Conservation (phyloP, 2,113 vertebrate species). For the Lipophrys pholis region DNA sequence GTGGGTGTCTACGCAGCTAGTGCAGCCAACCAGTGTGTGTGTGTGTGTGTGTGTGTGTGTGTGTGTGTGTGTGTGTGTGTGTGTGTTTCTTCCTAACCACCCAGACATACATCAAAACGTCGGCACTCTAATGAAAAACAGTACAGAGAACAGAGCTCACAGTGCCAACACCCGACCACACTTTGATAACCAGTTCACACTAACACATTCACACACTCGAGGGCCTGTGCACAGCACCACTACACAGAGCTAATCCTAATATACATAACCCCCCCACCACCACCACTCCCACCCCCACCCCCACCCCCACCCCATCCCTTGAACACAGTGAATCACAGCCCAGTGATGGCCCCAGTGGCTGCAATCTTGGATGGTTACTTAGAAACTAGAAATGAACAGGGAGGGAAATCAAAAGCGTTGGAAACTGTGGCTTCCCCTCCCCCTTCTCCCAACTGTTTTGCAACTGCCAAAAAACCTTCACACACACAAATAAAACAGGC, state of each 20-base stretch:
- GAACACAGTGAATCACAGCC: slow-evolving; percentile 33
- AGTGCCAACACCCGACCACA: slow-evolving; percentile 34
- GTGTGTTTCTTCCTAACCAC: slow-evolving; percentile 39
- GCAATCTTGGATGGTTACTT: slow-evolving; percentile 71
- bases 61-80: slow-evolving; percentile 8
- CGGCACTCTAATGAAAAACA: slow-evolving; percentile 71
- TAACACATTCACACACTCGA: slow-evolving; percentile 37
- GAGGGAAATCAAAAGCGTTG: slow-evolving; percentile 48
- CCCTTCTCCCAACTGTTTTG: slow-evolving; percentile 48
- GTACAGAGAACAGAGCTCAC: slow-evolving; percentile 52
- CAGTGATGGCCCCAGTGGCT: slow-evolving; percentile 65
- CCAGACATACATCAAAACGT: slow-evolving; percentile 72
- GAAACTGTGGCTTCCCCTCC: slow-evolving; percentile 58
- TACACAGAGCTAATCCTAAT: slow-evolving; percentile 55
- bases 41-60: too few species aligned
- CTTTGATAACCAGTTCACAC: slow-evolving; percentile 50
- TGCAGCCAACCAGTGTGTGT: too few species aligned
- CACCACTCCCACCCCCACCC: too few species aligned
- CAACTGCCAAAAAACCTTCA: slow-evolving; percentile 28
- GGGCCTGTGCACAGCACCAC: slow-evolving; percentile 24
- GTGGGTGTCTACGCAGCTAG: too few species aligned
- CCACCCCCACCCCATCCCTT: slow-evolving; percentile 16
- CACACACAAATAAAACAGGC: slow-evolving; percentile 15
- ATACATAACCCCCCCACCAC: slow-evolving; percentile 46
- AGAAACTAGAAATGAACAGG: slow-evolving; percentile 61